Percentiles rank a stretch among this genome's conserved stretches.
Conservation (phyloP, 2,113 vertebrate species). For the Esox niger region DNA sequence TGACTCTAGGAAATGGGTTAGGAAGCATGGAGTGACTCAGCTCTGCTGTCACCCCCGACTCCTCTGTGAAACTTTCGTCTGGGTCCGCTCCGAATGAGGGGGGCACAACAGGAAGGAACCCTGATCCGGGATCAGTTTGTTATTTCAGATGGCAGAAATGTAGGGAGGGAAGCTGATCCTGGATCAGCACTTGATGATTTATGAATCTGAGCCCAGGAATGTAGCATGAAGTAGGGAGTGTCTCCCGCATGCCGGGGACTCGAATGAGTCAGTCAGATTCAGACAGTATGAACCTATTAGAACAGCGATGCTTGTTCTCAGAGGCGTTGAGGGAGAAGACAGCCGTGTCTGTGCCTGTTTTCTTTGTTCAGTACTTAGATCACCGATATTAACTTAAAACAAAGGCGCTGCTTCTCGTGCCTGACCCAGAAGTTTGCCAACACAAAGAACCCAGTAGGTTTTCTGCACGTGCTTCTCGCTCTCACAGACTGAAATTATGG, state of each 20-base stretch:
- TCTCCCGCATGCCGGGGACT: background rate
- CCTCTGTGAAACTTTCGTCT: background rate
- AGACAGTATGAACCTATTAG: slow-evolving; percentile 15
- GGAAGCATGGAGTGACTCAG: slow-evolving; percentile 36
- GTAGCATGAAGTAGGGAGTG: background rate
- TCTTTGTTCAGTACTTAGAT: background rate
- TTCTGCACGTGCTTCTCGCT: no score
- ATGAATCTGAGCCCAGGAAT: no score
- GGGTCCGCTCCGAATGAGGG: slow-evolving; percentile 12
- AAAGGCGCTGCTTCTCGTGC: background rate
- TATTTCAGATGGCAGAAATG: slow-evolving; percentile 24
- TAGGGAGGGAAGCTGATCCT: slow-evolving; percentile 14
- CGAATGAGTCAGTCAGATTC: slow-evolving; percentile 48
- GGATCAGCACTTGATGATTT: no score
- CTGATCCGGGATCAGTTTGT: slow-evolving; percentile 4
- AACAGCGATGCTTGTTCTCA: slow-evolving; percentile 19
- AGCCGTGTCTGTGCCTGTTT: slow-evolving; percentile 16
- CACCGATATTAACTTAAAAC: background rate
- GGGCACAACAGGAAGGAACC: background rate
- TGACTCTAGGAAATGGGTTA: slow-evolving; percentile 19
- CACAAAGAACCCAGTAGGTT: no score
- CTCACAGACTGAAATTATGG: no score
- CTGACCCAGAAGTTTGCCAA: no score
- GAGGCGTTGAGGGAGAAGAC: slow-evolving; percentile 16
- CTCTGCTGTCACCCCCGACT: background rate